A percentile compares a stretch with the other conserved stretches of the same genome.
Evolutionary conservation across 2,888 invertebrate species (phyloP).

Genomic region (Selenia dentaria): DNA sequence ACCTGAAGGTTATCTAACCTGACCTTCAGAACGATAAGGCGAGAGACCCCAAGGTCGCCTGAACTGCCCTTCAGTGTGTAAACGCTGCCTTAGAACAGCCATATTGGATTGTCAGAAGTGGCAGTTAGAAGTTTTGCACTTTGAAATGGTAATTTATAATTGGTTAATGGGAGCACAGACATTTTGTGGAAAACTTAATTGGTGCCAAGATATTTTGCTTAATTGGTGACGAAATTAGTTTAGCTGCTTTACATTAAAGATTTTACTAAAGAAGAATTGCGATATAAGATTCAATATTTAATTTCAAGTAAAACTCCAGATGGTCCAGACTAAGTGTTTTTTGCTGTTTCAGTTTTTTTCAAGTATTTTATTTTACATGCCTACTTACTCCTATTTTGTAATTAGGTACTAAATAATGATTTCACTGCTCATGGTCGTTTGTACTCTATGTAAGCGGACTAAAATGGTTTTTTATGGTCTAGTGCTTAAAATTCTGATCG

Average conservation of each 20-base stretch:
- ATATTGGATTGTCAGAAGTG: constrained; percentile 28
- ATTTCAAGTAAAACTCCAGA: too few relatives aligned
- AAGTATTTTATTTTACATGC: too few relatives aligned
- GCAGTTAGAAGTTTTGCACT: constrained; percentile 29
- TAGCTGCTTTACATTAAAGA: constrained; percentile 8
- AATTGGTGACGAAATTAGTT: constrained; percentile 14
- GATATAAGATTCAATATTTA: too few relatives aligned
- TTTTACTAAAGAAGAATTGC: too few relatives aligned
- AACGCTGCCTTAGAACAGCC: constrained; percentile 10
- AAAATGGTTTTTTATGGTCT: too few relatives aligned
- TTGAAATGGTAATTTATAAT: constrained; percentile 48
- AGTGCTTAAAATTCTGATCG: too few relatives aligned
- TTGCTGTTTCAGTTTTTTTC: too few relatives aligned
- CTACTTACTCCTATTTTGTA: too few relatives aligned
- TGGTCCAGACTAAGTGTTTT: too few relatives aligned
- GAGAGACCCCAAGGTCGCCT: constrained; percentile 9
- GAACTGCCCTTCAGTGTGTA: constrained; percentile 18
- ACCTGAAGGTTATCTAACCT: constrained; percentile 11
- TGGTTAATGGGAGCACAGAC: constrained; percentile 20
- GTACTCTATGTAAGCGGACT: too few relatives aligned
- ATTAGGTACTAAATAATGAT: too few relatives aligned
- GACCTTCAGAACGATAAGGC: constrained; percentile 6
- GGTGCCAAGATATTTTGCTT: constrained; percentile 12
- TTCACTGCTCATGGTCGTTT: too few relatives aligned
- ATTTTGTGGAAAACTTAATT: constrained; percentile 21